Evolutionary conservation across 1,140 invertebrate species (phyloP).

Genomic region (Bombyx mori): DNA sequence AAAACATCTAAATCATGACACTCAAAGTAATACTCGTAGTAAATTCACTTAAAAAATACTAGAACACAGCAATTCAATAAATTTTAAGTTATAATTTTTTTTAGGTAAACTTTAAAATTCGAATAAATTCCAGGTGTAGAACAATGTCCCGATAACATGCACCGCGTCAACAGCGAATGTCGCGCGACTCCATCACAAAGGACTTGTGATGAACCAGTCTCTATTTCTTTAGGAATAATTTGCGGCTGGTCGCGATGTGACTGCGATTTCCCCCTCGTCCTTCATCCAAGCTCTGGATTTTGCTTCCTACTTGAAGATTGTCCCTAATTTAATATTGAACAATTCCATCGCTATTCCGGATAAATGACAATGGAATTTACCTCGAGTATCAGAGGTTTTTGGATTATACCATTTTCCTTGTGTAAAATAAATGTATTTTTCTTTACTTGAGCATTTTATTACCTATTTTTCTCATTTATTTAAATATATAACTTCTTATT

Average conservation of each 20-base stretch:
- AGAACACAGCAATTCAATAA: neutral
- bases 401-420: no score
- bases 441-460: no score
- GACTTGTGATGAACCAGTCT: constrained; percentile 56
- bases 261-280: constrained; percentile 59
- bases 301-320: constrained; percentile 61
- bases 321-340: constrained; percentile 23
- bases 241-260: constrained; percentile 61
- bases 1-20: neutral
- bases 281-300: constrained; percentile 47
- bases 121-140: constrained; percentile 34
- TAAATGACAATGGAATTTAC: no score
- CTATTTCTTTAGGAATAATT: constrained; percentile 50
- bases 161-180: constrained; percentile 50
- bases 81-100: neutral
- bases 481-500: no score
- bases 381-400: no score
- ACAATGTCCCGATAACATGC: constrained; percentile 53
- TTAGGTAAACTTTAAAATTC: constrained; percentile 2
- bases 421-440: no score
- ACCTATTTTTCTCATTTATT: no score
- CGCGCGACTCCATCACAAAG: constrained; percentile 50
- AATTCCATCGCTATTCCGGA: no score
- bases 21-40: no score
- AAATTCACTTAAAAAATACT: neutral